These are phyloP conservation scores for Melanogrammus aeglefinus DNA, from an alignment of 2,797 vertebrate genomes.

Conservation along the genomic window DNA sequence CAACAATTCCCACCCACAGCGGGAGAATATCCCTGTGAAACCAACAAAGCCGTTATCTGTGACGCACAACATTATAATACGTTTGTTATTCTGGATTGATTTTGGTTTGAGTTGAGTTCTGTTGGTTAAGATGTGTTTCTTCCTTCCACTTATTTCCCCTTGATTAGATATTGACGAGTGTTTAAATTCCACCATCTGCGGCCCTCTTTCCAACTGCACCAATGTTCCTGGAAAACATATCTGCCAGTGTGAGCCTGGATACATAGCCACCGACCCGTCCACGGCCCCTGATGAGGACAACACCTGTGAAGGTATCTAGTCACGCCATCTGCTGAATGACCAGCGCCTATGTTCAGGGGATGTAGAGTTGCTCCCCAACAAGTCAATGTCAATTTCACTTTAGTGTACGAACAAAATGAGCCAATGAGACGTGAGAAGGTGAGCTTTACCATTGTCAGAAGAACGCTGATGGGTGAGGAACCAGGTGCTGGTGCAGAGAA, in stretches of 20 bases:
- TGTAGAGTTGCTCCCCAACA: neutral
- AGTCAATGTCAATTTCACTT: neutral
- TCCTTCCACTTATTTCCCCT: neutral
- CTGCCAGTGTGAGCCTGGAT: constrained; percentile 44
- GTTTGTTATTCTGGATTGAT: neutral
- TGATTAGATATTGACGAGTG: constrained; percentile 59
- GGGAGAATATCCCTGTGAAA: neutral
- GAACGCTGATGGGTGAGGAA: neutral
- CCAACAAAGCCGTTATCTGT: neutral
- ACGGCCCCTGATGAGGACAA: constrained; percentile 27
- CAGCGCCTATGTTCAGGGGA: neutral
- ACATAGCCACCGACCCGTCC: neutral
- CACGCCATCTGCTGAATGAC: neutral
- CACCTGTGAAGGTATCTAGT: constrained; percentile 51
- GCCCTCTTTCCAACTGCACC: constrained; percentile 42
- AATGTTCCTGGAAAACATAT: constrained; percentile 27
- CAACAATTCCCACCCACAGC: neutral
- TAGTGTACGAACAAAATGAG: neutral
- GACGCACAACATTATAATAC: neutral
- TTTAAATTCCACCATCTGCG: constrained; percentile 42
- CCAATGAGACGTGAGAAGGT: neutral
- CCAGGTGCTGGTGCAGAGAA: neutral
- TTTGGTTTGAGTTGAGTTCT: neutral
- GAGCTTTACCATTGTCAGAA: neutral
- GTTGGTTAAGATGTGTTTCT: neutral